Evolutionary conservation across 2,888 invertebrate species (phyloP).

Genomic region (Conus canariensis): DNA sequence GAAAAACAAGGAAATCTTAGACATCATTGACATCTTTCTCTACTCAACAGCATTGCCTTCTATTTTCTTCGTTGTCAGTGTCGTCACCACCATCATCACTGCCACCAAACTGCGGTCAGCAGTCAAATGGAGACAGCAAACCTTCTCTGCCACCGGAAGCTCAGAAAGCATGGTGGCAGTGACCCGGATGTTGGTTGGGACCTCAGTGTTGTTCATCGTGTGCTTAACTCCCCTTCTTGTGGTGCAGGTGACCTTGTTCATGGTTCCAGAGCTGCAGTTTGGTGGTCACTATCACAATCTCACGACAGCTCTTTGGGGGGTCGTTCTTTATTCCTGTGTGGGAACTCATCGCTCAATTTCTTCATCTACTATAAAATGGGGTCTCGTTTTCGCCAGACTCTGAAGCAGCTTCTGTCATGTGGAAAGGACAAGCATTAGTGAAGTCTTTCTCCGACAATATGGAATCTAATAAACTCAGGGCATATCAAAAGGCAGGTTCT

Average conservation of each 20-base stretch:
- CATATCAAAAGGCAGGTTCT: no score
- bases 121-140: not conserved
- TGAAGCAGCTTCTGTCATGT: not conserved
- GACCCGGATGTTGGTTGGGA: conserved; percentile 24
- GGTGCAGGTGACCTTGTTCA: conserved; percentile 19
- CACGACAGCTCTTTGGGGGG: not conserved
- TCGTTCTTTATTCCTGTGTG: conserved; percentile 1
- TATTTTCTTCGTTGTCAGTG: not conserved
- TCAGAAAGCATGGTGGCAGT: not conserved
- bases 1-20: no score
- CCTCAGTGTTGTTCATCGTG: conserved; percentile 13
- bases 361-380: conserved; percentile 28
- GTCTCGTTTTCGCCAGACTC: conserved; percentile 11
- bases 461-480: no score
- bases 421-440: no score
- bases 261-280: conserved; percentile 18
- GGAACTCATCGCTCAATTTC: conserved; percentile 29
- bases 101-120: not conserved
- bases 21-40: no score
- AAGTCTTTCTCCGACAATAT: no score
- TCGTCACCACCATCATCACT: not conserved
- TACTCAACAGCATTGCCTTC: no score
- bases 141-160: not conserved
- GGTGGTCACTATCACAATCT: conserved; percentile 18
- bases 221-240: conserved; percentile 22